These are phyloP conservation scores for Lophotis ruficrista DNA, from an alignment of 2,113 vertebrate genomes.

Conservation along the genomic window DNA sequence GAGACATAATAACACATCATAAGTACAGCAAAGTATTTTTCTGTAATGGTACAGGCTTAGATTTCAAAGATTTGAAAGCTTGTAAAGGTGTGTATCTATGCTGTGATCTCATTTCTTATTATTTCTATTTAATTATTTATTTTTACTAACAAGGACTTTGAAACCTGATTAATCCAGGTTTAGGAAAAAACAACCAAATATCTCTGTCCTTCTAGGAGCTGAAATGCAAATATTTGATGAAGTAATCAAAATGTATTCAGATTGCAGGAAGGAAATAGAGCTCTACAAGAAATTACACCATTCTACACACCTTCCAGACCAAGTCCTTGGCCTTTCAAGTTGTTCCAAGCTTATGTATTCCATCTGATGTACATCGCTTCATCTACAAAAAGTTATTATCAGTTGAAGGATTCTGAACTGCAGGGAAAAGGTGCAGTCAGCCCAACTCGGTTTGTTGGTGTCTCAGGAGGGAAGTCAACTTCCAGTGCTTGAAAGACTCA, in stretches of 20 bases:
- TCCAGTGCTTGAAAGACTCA: neutral
- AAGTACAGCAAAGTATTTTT: neutral
- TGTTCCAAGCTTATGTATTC: neutral
- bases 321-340: neutral
- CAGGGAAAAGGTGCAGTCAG: neutral
- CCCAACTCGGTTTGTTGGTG: fast-evolving
- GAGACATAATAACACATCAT: neutral
- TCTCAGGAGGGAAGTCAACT: neutral
- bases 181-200: neutral
- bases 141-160: neutral
- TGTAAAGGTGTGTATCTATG: neutral
- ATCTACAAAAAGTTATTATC: neutral
- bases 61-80: neutral
- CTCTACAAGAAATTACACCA: neutral
- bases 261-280: neutral
- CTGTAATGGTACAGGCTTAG: neutral
- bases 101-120: neutral
- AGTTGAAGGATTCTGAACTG: neutral
- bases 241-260: neutral
- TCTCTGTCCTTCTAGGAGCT: neutral
- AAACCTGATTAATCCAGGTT: neutral
- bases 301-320: neutral
- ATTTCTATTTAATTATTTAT: neutral
- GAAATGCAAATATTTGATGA: neutral
- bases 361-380: neutral